Percentiles rank a stretch among this genome's conserved stretches.
These are phyloP conservation scores for Malurus melanocephalus DNA, from an alignment of 2,113 vertebrate species.

Conservation along the genomic window DNA sequence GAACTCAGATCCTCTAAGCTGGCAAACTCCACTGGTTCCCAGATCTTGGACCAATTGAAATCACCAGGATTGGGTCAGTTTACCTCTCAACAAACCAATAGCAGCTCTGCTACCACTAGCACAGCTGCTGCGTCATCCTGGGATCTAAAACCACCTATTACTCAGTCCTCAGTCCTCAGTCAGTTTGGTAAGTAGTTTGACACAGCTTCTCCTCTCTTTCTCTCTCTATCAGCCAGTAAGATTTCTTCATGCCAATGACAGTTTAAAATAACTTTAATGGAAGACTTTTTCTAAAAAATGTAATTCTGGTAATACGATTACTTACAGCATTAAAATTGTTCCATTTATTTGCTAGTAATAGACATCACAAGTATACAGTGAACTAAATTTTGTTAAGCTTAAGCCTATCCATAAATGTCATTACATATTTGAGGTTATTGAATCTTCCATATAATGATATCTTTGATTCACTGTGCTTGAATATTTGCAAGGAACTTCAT, in stretches of 20 bases:
- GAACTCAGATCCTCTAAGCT: slow-evolving; percentile 81
- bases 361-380: background rate
- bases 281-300: background rate
- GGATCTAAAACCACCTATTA: slow-evolving; percentile 77
- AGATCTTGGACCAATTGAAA: slow-evolving; percentile 84
- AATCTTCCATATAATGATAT: background rate
- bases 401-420: background rate
- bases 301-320: background rate
- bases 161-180: slow-evolving; percentile 71
- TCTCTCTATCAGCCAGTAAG: background rate
- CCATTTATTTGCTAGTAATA: background rate
- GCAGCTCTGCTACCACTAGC: slow-evolving; percentile 42
- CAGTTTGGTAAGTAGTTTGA: slow-evolving; percentile 86
- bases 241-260: background rate
- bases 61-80: slow-evolving; percentile 79
- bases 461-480: background rate
- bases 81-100: slow-evolving; percentile 71
- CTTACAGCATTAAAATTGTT: background rate
- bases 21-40: slow-evolving; percentile 72
- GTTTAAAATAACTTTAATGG: background rate
- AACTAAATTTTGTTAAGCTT: background rate
- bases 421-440: background rate
- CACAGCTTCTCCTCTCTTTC: background rate
- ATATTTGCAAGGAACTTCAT: background rate
- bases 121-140: slow-evolving; percentile 64